A percentile compares a stretch with the other conserved stretches of the same genome.
phyloP scores from a whole-genome alignment of 2,888 invertebrate genomes.

The Andrena praecox region DNA sequence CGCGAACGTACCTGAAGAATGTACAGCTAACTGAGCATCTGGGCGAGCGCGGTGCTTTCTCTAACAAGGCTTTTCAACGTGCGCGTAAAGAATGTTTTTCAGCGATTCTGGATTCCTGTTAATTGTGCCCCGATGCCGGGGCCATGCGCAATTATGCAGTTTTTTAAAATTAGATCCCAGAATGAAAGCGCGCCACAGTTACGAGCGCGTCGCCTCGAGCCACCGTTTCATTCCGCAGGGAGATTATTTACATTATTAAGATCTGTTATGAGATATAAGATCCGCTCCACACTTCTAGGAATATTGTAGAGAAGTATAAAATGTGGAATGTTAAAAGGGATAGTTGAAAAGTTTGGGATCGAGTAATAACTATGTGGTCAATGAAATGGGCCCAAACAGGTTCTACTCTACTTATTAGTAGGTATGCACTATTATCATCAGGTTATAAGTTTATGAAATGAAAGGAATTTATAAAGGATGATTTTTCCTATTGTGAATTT shows the following conservation, averaged over 20 bases:
- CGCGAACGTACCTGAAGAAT: conserved; percentile 55
- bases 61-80: conserved; percentile 45
- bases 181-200: conserved; percentile 14
- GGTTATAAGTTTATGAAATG: too few species aligned
- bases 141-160: conserved; percentile 26
- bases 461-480: too few species aligned
- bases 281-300: too few species aligned
- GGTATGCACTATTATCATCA: too few species aligned
- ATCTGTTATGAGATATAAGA: too few species aligned
- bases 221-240: not conserved
- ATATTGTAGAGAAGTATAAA: too few species aligned
- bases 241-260: not conserved
- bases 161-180: conserved; percentile 39
- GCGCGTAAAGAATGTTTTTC: conserved; percentile 51
- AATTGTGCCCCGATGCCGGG: conserved; percentile 33
- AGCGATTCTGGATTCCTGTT: conserved; percentile 45
- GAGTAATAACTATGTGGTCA: too few species aligned
- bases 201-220: not conserved
- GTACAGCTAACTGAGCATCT: conserved; percentile 47
- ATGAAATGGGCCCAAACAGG: too few species aligned
- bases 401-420: too few species aligned
- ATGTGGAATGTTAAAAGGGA: too few species aligned
- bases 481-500: too few species aligned
- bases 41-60: conserved; percentile 27
- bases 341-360: too few species aligned